A percentile compares a stretch with the other conserved stretches of the same genome.
These are phyloP conservation scores for Polietes domitor DNA, from an alignment of 2,888 invertebrate genomes.

Conservation along the genomic window DNA sequence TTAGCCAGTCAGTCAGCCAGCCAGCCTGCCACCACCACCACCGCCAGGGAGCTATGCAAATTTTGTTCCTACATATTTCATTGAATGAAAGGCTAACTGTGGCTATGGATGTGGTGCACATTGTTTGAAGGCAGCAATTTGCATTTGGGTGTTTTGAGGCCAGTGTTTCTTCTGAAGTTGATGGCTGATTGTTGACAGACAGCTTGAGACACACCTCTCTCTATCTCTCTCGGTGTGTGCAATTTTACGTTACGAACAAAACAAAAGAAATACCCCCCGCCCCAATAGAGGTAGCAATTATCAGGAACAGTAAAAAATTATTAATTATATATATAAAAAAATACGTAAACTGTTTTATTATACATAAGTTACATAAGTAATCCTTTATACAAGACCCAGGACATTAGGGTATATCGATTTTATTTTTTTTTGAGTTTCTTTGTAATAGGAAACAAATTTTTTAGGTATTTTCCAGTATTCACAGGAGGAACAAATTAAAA, in stretches of 20 bases:
- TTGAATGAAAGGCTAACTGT: not conserved
- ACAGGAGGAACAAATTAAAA: too few species aligned
- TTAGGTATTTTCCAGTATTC: too few species aligned
- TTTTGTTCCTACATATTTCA: not conserved
- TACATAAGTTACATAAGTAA: not conserved
- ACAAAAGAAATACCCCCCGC: too few species aligned
- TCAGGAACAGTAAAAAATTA: not conserved
- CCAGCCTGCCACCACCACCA: constrained; percentile 10
- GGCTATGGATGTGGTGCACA: too few species aligned
- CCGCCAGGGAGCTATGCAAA: constrained; percentile 8
- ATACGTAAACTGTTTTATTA: not conserved
- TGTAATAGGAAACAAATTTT: too few species aligned
- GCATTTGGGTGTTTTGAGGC: not conserved
- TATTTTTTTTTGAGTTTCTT: too few species aligned
- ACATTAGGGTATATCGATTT: too few species aligned
- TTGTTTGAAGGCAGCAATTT: not conserved
- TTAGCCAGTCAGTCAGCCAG: too few species aligned
- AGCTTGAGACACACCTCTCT: constrained; percentile 4
- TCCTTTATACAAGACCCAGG: not conserved
- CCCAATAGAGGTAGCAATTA: not conserved
- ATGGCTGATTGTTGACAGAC: constrained; percentile 13
- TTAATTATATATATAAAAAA: constrained; percentile 2
- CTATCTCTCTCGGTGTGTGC: too few species aligned
- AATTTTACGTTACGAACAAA: not conserved
- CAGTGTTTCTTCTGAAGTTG: not conserved